These are phyloP conservation scores for Paedocypris sp. DNA, from an alignment of 2,113 vertebrate genomes.

Conservation along the genomic window DNA sequence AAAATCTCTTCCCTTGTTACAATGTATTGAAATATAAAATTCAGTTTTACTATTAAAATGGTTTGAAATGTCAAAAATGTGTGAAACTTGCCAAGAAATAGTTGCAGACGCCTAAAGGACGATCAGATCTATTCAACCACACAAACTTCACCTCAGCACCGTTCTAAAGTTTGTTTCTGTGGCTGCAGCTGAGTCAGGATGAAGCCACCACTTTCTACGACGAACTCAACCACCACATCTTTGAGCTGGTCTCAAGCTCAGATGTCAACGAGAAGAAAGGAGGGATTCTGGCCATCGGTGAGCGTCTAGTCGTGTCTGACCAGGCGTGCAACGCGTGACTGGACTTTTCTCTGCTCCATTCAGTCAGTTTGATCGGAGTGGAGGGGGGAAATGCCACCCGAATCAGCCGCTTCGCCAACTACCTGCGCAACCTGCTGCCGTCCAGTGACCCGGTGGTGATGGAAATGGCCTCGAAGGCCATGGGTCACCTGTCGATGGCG, in stretches of 20 bases:
- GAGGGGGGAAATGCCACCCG: constrained; percentile 94
- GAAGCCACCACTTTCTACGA: constrained; percentile 96
- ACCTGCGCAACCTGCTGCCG: constrained; percentile 89
- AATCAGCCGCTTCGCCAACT: constrained; percentile 94
- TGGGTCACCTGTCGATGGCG: constrained; percentile 90
- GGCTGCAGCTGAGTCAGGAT: constrained; percentile 86
- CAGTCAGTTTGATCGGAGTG: constrained; percentile 94
- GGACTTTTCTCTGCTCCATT: no score
- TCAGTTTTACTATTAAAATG: no score
- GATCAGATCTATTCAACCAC: no score
- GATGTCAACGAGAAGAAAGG: constrained; percentile 97
- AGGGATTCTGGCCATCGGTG: constrained; percentile 95
- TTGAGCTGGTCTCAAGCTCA: constrained; percentile 96
- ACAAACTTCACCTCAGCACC: no score
- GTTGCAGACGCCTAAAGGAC: no score
- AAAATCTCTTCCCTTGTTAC: no score
- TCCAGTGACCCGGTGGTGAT: constrained; percentile 92
- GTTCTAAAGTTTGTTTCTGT: background rate
- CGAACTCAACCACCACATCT: constrained; percentile 96
- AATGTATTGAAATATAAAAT: no score
- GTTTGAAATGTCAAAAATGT: no score
- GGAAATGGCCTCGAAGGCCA: constrained; percentile 98
- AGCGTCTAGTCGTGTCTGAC: no score
- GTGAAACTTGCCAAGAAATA: no score
- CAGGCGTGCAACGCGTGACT: no score